These are phyloP conservation scores for Chaetodon auriga DNA, from an alignment of 2,113 vertebrate species.

Conservation along the genomic window DNA sequence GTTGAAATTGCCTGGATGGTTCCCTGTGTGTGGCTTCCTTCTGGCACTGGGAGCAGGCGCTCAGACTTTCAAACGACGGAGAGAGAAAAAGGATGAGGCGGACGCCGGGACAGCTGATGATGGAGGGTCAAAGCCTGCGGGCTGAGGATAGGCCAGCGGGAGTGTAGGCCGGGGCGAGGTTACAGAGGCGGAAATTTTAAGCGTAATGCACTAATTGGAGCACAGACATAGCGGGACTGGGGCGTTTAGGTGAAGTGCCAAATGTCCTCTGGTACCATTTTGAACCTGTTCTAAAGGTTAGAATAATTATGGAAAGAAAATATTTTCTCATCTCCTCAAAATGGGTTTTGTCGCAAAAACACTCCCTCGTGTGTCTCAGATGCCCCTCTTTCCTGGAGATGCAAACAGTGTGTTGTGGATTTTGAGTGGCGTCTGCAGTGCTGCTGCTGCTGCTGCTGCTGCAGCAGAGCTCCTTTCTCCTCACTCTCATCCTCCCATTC, in stretches of 20 bases:
- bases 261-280: slow-evolving; percentile 4
- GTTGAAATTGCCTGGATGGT: slow-evolving; percentile 60
- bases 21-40: slow-evolving; percentile 41
- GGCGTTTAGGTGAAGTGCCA: neutral
- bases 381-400: slow-evolving; percentile 28
- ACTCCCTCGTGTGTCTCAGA: slow-evolving; percentile 9
- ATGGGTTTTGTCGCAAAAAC: neutral
- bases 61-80: slow-evolving; percentile 60
- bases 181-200: slow-evolving; percentile 32
- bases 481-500: slow-evolving; percentile 56
- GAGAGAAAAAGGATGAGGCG: neutral
- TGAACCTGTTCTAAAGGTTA: slow-evolving; percentile 25
- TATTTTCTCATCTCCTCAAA: slow-evolving; percentile 2
- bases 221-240: slow-evolving; percentile 4
- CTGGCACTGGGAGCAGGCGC: slow-evolving; percentile 36
- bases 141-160: slow-evolving; percentile 42
- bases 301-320: slow-evolving; percentile 27
- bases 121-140: slow-evolving; percentile 39
- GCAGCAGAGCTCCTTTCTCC: slow-evolving; percentile 44
- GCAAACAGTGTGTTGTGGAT: slow-evolving; percentile 47
- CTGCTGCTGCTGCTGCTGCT: slow-evolving; percentile 53
- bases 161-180: slow-evolving; percentile 17
- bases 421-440: slow-evolving; percentile 55
- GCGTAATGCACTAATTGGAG: slow-evolving; percentile 35
- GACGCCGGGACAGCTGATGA: slow-evolving; percentile 40